Conservation (phyloP, 2,888 invertebrate species). For the Gastrophysa polygoni region DNA sequence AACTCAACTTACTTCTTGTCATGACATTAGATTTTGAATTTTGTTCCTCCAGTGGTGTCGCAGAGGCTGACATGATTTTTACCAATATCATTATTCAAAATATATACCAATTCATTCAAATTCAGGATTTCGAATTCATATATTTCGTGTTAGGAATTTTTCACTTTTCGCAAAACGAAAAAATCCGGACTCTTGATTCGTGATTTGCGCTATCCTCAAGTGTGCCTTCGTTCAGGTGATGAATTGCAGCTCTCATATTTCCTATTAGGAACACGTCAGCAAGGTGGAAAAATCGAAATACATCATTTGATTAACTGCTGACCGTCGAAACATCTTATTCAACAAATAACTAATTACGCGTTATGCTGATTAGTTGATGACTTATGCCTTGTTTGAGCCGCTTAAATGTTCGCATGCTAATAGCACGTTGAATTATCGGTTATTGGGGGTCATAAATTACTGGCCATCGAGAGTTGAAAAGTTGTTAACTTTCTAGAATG, state of each 20-base stretch:
- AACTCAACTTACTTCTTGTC: no score
- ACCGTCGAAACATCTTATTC: slow-evolving; percentile 47
- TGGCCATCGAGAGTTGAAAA: slow-evolving; percentile 36
- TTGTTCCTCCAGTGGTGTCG: no score
- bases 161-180: no score
- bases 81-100: no score
- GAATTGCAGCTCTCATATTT: slow-evolving; percentile 24
- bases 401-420: slow-evolving; percentile 42
- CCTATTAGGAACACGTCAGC: slow-evolving; percentile 33
- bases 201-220: no score
- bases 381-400: slow-evolving; percentile 47
- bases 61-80: no score
- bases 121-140: no score
- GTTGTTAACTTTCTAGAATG: slow-evolving; percentile 37
- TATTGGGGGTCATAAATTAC: slow-evolving; percentile 47
- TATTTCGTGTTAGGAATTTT: no score
- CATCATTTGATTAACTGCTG: slow-evolving; percentile 40
- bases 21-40: no score
- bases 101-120: no score
- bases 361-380: slow-evolving; percentile 52
- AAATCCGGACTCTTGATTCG: no score
- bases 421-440: slow-evolving; percentile 46
- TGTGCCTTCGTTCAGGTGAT: slow-evolving; percentile 9
- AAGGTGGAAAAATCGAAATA: slow-evolving; percentile 26
- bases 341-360: slow-evolving; percentile 51